A percentile compares a stretch with the other conserved stretches of the same genome.
These are phyloP conservation scores for Acrocephalus scirpaceus DNA, from an alignment of 2,797 vertebrate genomes.

Conservation along the genomic window DNA sequence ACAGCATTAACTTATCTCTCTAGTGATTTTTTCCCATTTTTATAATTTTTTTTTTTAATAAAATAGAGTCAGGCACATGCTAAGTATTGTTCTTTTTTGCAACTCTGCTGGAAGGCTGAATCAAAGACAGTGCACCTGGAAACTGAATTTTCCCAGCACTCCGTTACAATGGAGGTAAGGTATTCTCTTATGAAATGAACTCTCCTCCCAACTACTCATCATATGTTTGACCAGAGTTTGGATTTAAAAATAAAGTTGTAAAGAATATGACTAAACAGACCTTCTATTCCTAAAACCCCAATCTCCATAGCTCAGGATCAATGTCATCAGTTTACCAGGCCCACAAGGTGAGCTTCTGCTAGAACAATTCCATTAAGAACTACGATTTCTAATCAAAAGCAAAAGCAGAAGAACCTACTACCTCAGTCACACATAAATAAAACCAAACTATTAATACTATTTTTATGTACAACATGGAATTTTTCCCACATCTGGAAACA, in stretches of 20 bases:
- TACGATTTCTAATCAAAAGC: not conserved
- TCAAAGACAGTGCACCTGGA: not conserved
- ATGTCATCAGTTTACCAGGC: not conserved
- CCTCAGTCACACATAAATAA: not conserved
- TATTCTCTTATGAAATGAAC: not conserved
- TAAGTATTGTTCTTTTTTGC: not conserved
- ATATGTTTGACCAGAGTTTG: not conserved
- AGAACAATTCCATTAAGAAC: not conserved
- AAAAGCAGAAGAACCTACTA: not conserved
- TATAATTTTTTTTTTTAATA: not conserved
- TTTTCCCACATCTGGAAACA: not conserved
- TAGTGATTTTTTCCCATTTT: not conserved
- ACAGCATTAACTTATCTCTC: not conserved
- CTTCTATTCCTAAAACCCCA: not conserved
- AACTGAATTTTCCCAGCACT: not conserved
- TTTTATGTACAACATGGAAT: not conserved
- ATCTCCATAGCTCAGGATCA: not conserved
- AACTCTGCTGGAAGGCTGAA: not conserved
- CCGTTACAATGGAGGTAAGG: not conserved
- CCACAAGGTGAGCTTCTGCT: not conserved
- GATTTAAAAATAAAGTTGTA: not conserved
- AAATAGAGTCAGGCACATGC: not conserved
- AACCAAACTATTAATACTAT: not conserved
- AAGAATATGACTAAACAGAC: not conserved
- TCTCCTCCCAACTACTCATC: not conserved